Conservation (phyloP, 1,140 invertebrate genomes). For the Pantala flavescens region DNA sequence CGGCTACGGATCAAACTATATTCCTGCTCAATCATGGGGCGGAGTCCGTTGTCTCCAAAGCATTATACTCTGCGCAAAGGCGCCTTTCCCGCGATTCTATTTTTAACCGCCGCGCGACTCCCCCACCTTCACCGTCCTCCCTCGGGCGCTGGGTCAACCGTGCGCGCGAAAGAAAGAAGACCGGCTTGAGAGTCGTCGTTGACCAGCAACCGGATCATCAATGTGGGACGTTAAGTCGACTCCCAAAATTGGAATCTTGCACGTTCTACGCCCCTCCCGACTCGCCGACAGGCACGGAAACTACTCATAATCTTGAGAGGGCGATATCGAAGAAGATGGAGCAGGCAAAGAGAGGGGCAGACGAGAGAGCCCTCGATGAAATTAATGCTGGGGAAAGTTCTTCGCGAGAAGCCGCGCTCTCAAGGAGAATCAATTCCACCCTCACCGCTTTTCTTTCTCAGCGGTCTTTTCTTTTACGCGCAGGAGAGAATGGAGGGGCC, state of each 20-base stretch:
- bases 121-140: neutral
- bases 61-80: neutral
- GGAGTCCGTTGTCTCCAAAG: neutral
- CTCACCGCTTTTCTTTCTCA: neutral
- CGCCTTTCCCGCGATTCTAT: slow-evolving; percentile 3
- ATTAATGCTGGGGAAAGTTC: neutral
- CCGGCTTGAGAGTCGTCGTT: neutral
- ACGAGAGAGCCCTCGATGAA: neutral
- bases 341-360: neutral
- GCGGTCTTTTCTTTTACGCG: neutral
- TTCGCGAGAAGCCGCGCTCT: neutral
- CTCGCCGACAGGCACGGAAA: neutral
- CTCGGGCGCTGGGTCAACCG: neutral
- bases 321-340: neutral
- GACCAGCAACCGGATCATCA: neutral
- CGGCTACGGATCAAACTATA: neutral
- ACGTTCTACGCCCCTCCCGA: neutral
- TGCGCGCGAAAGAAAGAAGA: neutral
- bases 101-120: neutral
- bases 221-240: neutral
- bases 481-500: neutral
- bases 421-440: neutral
- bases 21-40: neutral
- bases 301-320: neutral
- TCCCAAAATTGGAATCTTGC: neutral